These are phyloP conservation scores for Antigone vipio DNA, from an alignment of 2,113 vertebrate genomes.

Conservation along the genomic window DNA sequence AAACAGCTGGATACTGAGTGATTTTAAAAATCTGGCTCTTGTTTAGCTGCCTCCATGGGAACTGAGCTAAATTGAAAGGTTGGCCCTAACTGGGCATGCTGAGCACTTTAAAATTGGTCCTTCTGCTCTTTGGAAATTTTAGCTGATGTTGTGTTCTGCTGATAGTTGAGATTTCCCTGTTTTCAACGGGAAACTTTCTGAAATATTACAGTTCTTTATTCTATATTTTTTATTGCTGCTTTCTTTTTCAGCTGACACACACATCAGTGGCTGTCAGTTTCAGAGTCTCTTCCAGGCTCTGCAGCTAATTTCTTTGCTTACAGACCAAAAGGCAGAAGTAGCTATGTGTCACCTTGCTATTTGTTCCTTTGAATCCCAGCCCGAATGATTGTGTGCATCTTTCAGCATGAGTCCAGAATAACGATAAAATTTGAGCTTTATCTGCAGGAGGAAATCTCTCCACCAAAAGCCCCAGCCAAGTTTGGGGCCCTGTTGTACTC, in stretches of 20 bases:
- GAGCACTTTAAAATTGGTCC: not conserved
- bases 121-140: constrained; percentile 31
- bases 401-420: not conserved
- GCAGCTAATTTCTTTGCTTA: not conserved
- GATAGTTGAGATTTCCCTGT: not conserved
- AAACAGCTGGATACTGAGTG: constrained; percentile 21
- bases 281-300: not conserved
- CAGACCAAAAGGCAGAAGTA: not conserved
- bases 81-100: not conserved
- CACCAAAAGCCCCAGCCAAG: not conserved
- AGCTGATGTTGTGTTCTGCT: not conserved
- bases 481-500: not conserved
- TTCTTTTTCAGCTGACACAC: constrained; percentile 5
- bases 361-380: not conserved
- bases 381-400: not conserved
- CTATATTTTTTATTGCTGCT: not conserved
- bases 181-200: not conserved
- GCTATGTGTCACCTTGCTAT: not conserved
- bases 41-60: constrained; percentile 22
- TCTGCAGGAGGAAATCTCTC: not conserved
- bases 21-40: constrained; percentile 33
- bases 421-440: not conserved
- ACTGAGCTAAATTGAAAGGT: constrained; percentile 32
- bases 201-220: not conserved
- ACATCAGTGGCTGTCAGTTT: not conserved